Evolutionary conservation across 2,888 invertebrate species (phyloP), one percentile per base, ranked within the genome.

Genomic region (Bellardia pandia): DNA sequence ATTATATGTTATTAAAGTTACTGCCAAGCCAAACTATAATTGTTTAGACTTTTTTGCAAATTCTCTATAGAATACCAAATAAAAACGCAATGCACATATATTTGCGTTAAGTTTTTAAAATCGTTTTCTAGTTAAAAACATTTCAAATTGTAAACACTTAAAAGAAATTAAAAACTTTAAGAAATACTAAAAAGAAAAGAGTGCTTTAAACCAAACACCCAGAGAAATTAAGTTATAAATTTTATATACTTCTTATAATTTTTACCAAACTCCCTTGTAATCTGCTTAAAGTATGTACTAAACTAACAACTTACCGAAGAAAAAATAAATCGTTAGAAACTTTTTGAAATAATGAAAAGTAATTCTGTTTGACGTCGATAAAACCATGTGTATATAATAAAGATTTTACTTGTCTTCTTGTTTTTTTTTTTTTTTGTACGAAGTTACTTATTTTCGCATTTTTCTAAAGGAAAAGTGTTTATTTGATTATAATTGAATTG

Each of bases 351-450:
- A 68, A 62, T 56, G 62, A 81, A 68, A 78, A 45, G 56, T 40
- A 42, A 64, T 48, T 71, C 71, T 86, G 77, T 81, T 86, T 77
- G 86, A 81, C 74, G 66, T 74, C 72, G 66, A 72, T 72, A 37
- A 4, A 37, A 6, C 4, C 37, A 37, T 37, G 6, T 37, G 6
- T 6, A 6, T 4, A 4, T 45, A 58, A 68, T 77, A 56, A 77
- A 45, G 30, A 62, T 51, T 79, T 72, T 78, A 56, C 58, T 68
- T 66, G 81, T 16, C 68, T 40, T 37, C 62, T 72, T 64, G 5
- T n/a, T 9, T 23, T 69, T 68, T n/a, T 9, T 23, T 69, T 68
- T 42, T 13, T 11, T 16, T 1, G 23, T 1, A 23, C 23, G 23
- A 8, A 48, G 2, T 16, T 30, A 72, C n/a, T 51, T n/a, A 14